These are phyloP conservation scores for Entomobrya multifasciata DNA, from an alignment of 2,888 invertebrate species.

Conservation along the genomic window DNA sequence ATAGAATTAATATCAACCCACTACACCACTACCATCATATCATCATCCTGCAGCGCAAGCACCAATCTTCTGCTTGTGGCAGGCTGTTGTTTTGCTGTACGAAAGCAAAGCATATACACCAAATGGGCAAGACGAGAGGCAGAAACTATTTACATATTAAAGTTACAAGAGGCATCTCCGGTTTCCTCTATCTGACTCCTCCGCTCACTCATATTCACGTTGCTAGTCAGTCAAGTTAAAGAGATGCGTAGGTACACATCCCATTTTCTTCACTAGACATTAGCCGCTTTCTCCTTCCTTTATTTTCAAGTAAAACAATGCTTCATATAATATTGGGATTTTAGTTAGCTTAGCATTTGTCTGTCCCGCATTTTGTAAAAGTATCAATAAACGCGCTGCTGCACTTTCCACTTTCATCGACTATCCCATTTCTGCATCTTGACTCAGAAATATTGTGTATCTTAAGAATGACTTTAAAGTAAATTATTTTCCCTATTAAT, in stretches of 20 bases:
- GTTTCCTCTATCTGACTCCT: neutral
- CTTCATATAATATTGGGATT: constrained; percentile 48
- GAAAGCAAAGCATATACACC: constrained; percentile 2
- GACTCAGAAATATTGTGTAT: too few relatives aligned
- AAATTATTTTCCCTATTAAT: constrained; percentile 5
- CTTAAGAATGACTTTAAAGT: neutral
- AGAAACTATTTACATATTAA: constrained; percentile 43
- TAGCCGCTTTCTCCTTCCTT: neutral
- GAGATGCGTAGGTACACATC: too few relatives aligned
- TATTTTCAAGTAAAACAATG: constrained; percentile 21
- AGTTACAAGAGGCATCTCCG: constrained; percentile 1
- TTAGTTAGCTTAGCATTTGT: constrained; percentile 43
- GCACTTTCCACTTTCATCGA: constrained; percentile 5
- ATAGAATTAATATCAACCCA: neutral
- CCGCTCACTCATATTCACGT: neutral
- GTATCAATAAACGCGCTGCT: neutral
- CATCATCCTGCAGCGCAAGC: neutral
- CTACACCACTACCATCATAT: neutral
- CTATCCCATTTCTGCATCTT: neutral
- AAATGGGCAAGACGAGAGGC: constrained; percentile 50
- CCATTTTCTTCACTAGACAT: too few relatives aligned
- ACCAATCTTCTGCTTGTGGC: constrained; percentile 24
- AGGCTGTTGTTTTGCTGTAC: neutral
- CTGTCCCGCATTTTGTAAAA: neutral
- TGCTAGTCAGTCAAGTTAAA: too few relatives aligned